Percentiles rank a stretch among this genome's conserved stretches.
These are phyloP conservation scores for Frankliniella intonsa DNA, from an alignment of 2,888 invertebrate species.

Conservation along the genomic window DNA sequence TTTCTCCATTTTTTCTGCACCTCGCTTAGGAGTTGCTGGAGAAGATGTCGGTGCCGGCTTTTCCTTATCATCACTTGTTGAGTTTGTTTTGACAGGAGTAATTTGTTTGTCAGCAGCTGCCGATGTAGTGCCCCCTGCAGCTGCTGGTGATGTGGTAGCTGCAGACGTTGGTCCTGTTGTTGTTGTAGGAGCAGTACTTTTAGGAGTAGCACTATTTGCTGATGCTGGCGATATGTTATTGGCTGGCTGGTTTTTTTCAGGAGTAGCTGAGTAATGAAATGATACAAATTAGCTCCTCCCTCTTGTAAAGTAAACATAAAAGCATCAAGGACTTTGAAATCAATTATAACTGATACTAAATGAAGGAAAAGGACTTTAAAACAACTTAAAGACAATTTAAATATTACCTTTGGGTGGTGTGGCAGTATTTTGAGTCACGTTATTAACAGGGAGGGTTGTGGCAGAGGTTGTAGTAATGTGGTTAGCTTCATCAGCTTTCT, in stretches of 20 bases:
- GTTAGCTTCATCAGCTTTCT: neutral
- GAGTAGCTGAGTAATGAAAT: neutral
- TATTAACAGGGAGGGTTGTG: neutral
- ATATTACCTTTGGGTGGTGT: neutral
- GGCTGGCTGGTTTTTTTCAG: neutral
- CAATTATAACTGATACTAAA: neutral
- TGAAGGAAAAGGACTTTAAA: neutral
- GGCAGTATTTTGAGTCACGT: neutral
- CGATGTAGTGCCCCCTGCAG: neutral
- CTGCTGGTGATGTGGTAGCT: neutral
- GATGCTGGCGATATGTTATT: neutral
- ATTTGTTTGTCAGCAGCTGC: neutral
- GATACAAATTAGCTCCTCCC: neutral
- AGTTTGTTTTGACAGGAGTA: neutral
- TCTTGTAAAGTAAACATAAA: neutral
- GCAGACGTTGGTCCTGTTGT: neutral
- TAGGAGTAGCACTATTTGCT: neutral
- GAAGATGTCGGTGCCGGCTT: neutral
- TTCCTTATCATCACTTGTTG: neutral
- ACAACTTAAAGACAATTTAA: neutral
- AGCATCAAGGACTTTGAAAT: neutral
- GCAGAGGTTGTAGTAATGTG: neutral
- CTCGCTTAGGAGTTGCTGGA: constrained; percentile 44
- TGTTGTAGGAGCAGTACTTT: neutral
- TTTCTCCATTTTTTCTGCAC: constrained; percentile 45